Evolutionary conservation across 1,140 invertebrate species (phyloP), one percentile per base, ranked within the genome.

Genomic region (Grapholita molesta): DNA sequence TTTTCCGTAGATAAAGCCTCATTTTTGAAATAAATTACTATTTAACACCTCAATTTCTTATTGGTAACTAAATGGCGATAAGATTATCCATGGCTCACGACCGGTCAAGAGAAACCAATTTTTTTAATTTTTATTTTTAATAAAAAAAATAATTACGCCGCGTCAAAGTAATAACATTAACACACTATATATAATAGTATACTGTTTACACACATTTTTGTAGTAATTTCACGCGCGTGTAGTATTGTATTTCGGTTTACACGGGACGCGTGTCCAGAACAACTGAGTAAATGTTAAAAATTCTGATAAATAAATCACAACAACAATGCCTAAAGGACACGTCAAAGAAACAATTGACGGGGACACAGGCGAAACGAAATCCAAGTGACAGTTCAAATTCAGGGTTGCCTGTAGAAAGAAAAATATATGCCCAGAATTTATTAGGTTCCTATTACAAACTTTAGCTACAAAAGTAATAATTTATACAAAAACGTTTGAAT

Each of bases 1-100:
- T 66, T 64, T 77, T 77, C 66, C 70, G 72, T 38, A 71, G 69
- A 64, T 75, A 72, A 24, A 77, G 66, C 7, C 75, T 61, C 75
- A 77, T 77, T 15, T n/a, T 42, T 71, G 30, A 55, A 33, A 2
- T 64, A 28, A 35, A 24, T 28, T 57, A 25, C 11, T 15, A 32
- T 30, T 6, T 9, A 32, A 48, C 42, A 48, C 24, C 7, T 30
- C 55, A n/a, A 11, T 3, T 25, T 11, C 11, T 61, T 6, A 30
- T 25, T 12, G 18, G 12, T 30, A 15, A 15, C 32, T 61, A 61
- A 25, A 32, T 25, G 3, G 23, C 21, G n/a, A 61, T 21, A 48
- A 18, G 5, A 5, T 5, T 21, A 48, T 21, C 5, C 12, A 30
- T 61, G 30, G 55, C 32, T 30, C 25, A 61, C 8, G 2, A 7